These are phyloP conservation scores for Rutpela maculata DNA, from an alignment of 2,888 invertebrate species.

Conservation along the genomic window DNA sequence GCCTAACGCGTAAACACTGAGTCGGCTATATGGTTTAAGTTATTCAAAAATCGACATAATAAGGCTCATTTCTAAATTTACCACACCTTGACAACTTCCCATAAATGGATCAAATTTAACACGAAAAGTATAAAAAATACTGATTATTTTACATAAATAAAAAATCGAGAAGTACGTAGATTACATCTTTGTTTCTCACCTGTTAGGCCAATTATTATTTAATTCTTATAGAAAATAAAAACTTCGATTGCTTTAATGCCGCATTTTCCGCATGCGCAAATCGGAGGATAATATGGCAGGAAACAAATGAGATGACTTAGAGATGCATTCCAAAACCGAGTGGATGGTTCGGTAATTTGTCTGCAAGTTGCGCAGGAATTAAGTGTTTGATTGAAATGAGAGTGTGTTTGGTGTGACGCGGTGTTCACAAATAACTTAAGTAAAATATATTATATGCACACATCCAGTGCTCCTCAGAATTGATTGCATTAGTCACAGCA, in stretches of 20 bases:
- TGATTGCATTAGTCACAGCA: constrained; percentile 50
- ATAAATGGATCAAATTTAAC: too few relatives aligned
- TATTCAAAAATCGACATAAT: too few relatives aligned
- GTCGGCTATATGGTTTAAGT: too few relatives aligned
- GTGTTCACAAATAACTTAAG: constrained; percentile 69
- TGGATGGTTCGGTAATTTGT: constrained; percentile 69
- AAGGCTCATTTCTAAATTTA: too few relatives aligned
- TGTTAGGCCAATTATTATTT: background rate
- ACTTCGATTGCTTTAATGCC: background rate
- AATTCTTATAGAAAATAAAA: background rate
- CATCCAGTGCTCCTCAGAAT: constrained; percentile 44
- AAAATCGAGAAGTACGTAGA: too few relatives aligned
- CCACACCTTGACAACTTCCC: too few relatives aligned
- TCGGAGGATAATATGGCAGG: constrained; percentile 28
- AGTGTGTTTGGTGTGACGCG: constrained; percentile 71
- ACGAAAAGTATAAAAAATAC: too few relatives aligned
- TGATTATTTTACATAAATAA: too few relatives aligned
- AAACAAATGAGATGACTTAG: constrained; percentile 68
- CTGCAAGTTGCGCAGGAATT: constrained; percentile 69
- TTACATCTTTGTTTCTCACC: too few relatives aligned
- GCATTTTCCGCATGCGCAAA: constrained; percentile 43
- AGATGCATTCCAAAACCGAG: constrained; percentile 65
- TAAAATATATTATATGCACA: constrained; percentile 49
- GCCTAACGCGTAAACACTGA: too few relatives aligned
- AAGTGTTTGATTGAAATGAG: constrained; percentile 71